Evolutionary conservation across 2,888 invertebrate genomes (phyloP).

Genomic region (Himalopsyche kuldschensis): DNA sequence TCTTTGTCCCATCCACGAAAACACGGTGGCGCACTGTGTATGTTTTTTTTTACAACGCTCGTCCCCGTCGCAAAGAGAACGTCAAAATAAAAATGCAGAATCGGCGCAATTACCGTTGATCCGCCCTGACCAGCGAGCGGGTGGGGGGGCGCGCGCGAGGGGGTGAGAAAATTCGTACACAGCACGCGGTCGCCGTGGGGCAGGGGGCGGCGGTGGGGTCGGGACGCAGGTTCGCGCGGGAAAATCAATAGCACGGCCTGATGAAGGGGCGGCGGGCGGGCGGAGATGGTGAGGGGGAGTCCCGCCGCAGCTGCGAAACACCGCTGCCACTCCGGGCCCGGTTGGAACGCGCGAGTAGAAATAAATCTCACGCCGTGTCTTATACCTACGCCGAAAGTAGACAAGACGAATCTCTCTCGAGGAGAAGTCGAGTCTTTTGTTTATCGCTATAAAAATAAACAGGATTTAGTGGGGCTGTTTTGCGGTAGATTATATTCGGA

Average conservation of each 20-base stretch:
- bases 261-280: neutral
- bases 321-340: neutral
- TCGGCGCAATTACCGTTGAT: neutral
- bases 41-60: too few relatives aligned
- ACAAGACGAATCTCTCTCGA: neutral
- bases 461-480: too few relatives aligned
- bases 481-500: too few relatives aligned
- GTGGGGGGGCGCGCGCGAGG: too few relatives aligned
- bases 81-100: neutral
- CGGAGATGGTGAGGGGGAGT: neutral
- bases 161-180: neutral
- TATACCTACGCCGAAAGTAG: neutral
- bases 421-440: too few relatives aligned
- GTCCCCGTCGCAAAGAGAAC: neutral
- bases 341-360: neutral
- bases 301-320: neutral
- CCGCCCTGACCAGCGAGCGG: neutral
- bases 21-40: too few relatives aligned
- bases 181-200: neutral
- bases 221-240: neutral
- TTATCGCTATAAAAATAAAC: too few relatives aligned
- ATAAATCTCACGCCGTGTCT: neutral
- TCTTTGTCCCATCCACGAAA: too few relatives aligned
- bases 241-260: conserved; percentile 14
- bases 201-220: neutral